Evolutionary conservation across 2,888 invertebrate species (phyloP).

Genomic region (Yponomeuta cagnagella): DNA sequence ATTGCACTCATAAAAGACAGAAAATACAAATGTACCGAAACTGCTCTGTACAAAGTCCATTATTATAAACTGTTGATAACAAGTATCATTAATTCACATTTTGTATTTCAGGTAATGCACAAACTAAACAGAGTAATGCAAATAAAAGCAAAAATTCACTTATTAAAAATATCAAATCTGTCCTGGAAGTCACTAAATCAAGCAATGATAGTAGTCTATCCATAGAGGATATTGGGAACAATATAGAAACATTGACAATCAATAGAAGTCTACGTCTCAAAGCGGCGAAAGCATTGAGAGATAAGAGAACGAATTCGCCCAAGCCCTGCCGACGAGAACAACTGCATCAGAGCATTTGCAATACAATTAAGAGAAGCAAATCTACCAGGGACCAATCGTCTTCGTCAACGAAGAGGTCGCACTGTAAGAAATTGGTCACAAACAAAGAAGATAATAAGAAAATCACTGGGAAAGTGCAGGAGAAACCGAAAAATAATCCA

Average conservation of each 20-base stretch:
- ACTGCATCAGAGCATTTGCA: not conserved
- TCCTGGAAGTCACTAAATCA: not conserved
- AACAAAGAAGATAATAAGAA: not conserved
- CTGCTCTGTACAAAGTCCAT: too few relatives aligned
- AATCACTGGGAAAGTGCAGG: not conserved
- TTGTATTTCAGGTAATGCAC: not conserved
- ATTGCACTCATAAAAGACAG: too few relatives aligned
- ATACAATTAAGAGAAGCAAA: not conserved
- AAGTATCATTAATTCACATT: too few relatives aligned
- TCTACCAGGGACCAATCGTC: not conserved
- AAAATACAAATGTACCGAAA: too few relatives aligned
- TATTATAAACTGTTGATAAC: too few relatives aligned
- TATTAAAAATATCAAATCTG: slow-evolving; percentile 4
- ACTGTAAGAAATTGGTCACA: not conserved
- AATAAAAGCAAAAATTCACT: not conserved
- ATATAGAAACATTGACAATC: not conserved
- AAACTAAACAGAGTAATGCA: not conserved
- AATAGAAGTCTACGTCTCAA: slow-evolving; percentile 10
- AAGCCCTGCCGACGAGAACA: slow-evolving; percentile 8
- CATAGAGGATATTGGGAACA: slow-evolving; percentile 7
- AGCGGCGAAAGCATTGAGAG: slow-evolving; percentile 3
- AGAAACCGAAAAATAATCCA: not conserved
- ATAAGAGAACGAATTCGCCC: slow-evolving; percentile 4
- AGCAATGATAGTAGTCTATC: not conserved
- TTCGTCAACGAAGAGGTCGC: not conserved